These are phyloP conservation scores for Asarcornis scutulata DNA, from an alignment of 2,113 vertebrate species.

Conservation along the genomic window DNA sequence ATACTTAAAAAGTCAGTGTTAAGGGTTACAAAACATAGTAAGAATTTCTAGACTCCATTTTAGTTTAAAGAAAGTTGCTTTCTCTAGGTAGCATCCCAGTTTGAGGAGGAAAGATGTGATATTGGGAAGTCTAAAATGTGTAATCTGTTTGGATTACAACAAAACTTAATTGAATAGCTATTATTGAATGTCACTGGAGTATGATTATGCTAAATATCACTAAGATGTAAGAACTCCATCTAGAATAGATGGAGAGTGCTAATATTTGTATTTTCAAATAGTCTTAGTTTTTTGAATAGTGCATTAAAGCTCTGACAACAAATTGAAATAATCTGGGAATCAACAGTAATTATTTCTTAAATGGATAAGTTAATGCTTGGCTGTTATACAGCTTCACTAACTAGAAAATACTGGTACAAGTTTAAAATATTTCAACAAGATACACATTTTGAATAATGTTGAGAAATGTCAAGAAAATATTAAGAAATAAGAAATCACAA, in stretches of 20 bases:
- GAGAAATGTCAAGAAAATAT: not conserved
- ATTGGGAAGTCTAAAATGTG: not conserved
- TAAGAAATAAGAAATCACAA: not conserved
- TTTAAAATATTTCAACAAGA: not conserved
- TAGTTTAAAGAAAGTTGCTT: not conserved
- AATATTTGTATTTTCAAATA: not conserved
- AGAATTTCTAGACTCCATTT: not conserved
- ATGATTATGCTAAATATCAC: not conserved
- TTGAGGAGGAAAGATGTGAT: not conserved
- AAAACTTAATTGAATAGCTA: not conserved
- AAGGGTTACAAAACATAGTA: not conserved
- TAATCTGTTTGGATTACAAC: not conserved
- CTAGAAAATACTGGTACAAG: not conserved
- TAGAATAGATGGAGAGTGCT: not conserved
- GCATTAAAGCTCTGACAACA: not conserved
- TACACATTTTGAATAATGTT: not conserved
- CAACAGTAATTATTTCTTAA: not conserved
- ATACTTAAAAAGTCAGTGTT: not conserved
- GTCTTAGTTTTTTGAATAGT: not conserved
- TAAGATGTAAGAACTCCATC: not conserved
- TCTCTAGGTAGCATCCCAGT: fast-evolving
- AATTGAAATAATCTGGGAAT: not conserved
- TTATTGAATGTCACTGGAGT: not conserved
- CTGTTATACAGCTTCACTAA: not conserved
- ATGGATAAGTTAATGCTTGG: not conserved